Percentiles rank a stretch among this genome's conserved stretches.
These are phyloP conservation scores for Ochropleura leucogaster DNA, from an alignment of 2,888 invertebrate genomes.

Conservation along the genomic window DNA sequence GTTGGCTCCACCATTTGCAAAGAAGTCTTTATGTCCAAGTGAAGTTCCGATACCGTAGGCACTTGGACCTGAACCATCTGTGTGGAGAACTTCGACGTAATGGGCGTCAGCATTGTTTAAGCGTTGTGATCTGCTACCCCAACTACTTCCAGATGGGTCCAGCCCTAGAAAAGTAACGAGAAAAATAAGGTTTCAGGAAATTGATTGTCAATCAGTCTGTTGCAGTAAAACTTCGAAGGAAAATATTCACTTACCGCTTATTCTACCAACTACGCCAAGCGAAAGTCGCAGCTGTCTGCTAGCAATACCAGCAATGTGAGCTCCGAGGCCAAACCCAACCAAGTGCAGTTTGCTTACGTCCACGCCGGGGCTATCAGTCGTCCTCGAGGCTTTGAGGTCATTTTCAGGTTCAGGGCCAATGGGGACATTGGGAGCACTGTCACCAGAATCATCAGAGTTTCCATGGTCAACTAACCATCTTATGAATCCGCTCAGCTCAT, in stretches of 20 bases:
- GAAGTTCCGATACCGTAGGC: conserved; percentile 92
- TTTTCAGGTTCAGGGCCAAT: background rate
- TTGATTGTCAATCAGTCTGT: background rate
- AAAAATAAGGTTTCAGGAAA: background rate
- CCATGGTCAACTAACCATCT: conserved; percentile 13
- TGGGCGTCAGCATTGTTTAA: conserved; percentile 72
- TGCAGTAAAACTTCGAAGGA: background rate
- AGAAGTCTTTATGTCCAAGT: conserved; percentile 96
- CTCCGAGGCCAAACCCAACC: conserved; percentile 39
- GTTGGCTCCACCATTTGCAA: conserved; percentile 95
- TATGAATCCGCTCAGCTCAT: conserved; percentile 1
- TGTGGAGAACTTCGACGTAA: conserved; percentile 83
- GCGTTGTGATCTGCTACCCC: conserved; percentile 70
- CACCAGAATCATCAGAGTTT: background rate
- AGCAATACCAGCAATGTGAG: conserved; percentile 39
- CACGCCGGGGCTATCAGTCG: background rate
- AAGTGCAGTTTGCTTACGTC: conserved; percentile 12
- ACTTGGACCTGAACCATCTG: conserved; percentile 73
- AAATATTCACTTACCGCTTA: conserved; percentile 21
- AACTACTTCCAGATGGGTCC: conserved; percentile 75
- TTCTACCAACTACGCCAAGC: conserved; percentile 26
- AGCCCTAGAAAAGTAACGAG: conserved; percentile 68
- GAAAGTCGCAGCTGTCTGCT: background rate
- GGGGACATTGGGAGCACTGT: background rate
- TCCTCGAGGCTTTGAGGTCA: background rate